A percentile compares a stretch with the other conserved stretches of the same genome.
phyloP scores from a whole-genome alignment of 2,113 vertebrate genomes.

The Upupa epops region DNA sequence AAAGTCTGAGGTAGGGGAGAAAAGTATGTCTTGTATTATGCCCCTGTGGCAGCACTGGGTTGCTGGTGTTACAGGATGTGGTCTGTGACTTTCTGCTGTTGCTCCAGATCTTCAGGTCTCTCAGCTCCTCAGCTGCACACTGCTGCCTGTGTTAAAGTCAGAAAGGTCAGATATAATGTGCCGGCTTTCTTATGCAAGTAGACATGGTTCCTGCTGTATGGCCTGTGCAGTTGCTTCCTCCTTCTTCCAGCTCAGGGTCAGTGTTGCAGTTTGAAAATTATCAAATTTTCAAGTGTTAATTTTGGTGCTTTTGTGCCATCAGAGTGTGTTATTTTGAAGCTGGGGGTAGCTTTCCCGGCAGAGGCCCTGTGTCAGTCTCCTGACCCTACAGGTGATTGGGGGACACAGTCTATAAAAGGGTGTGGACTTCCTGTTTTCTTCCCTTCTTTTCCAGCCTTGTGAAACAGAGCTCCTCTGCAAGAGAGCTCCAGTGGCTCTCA shows the following conservation, averaged over 20 bases:
- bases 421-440: too few relatives aligned
- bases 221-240: not conserved
- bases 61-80: not conserved
- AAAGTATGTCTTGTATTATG: rapidly evolving
- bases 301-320: too few relatives aligned
- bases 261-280: too few relatives aligned
- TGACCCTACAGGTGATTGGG: too few relatives aligned
- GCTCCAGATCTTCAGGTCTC: not conserved
- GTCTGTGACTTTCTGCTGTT: not conserved
- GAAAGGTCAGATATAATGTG: rapidly evolving
- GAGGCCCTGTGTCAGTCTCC: too few relatives aligned
- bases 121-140: not conserved
- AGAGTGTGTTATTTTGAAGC: too few relatives aligned
- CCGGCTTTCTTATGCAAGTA: not conserved
- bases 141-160: not conserved
- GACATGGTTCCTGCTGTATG: rapidly evolving
- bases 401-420: too few relatives aligned
- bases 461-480: too few relatives aligned
- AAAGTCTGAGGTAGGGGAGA: not conserved
- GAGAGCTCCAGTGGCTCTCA: too few relatives aligned
- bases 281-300: too few relatives aligned
- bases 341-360: too few relatives aligned
- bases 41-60: not conserved
- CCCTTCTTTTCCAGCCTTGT: too few relatives aligned
- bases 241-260: not conserved